Evolutionary conservation across 2,797 vertebrate species (phyloP).

Genomic region (Balearica regulorum): DNA sequence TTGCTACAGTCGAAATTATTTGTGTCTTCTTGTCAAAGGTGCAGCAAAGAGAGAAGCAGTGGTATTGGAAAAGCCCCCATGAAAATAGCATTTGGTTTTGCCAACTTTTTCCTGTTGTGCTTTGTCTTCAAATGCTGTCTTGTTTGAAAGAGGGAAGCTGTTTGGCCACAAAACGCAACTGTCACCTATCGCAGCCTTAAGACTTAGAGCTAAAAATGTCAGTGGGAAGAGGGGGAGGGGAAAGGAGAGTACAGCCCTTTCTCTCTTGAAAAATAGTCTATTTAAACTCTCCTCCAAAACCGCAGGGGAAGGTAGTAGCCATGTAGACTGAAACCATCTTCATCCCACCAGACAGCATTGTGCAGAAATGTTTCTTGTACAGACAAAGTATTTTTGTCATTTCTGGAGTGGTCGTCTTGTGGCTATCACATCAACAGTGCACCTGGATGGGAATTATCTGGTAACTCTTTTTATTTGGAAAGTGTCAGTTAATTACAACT

Average conservation of each 20-base stretch:
- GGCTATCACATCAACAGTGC: not conserved
- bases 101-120: not conserved
- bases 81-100: not conserved
- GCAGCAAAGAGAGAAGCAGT: not conserved
- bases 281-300: conserved; percentile 8
- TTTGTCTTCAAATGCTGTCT: not conserved
- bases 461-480: not conserved
- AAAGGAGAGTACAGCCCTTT: not conserved
- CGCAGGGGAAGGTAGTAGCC: not conserved
- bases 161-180: conserved; percentile 54
- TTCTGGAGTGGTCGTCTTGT: not conserved
- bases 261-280: not conserved
- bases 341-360: not conserved
- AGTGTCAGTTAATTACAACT: not conserved
- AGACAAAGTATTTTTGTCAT: not conserved
- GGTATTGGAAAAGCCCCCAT: not conserved
- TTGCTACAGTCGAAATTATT: not conserved
- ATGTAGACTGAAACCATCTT: not conserved
- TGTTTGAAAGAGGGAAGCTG: conserved; percentile 31
- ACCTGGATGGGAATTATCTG: not conserved
- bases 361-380: not conserved
- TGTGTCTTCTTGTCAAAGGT: not conserved
- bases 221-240: not conserved
- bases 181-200: not conserved
- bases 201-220: conserved; percentile 2